Percentiles rank a stretch among this genome's conserved stretches.
phyloP scores from a whole-genome alignment of 2,113 vertebrate genomes.

The Leucoraja erinaceus region DNA sequence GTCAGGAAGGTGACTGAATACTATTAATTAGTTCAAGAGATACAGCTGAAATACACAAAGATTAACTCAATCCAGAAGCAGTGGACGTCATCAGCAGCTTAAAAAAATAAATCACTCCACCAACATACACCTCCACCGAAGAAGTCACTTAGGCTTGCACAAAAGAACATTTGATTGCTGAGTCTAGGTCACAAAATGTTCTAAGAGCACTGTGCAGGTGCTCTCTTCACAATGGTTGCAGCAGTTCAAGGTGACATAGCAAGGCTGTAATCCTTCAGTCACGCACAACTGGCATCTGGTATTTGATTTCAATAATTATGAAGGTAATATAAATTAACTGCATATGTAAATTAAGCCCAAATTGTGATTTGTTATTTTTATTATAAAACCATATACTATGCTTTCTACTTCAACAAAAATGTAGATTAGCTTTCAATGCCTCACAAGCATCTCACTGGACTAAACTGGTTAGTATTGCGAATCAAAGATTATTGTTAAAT shows the following conservation, averaged over 20 bases:
- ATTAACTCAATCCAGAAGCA: background rate
- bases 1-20: background rate
- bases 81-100: background rate
- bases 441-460: background rate
- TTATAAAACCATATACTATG: background rate
- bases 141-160: background rate
- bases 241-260: background rate
- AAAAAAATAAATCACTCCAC: background rate
- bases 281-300: background rate
- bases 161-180: too few relatives aligned
- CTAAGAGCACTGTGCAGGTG: too few relatives aligned
- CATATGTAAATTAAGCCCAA: background rate
- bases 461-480: slow-evolving; percentile 1
- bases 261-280: background rate
- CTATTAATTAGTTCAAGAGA: background rate
- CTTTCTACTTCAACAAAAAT: background rate
- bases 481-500: slow-evolving; percentile 20
- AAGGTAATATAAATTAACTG: background rate
- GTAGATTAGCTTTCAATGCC: background rate
- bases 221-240: background rate
- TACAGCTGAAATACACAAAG: background rate
- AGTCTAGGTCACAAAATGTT: too few relatives aligned
- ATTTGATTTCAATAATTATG: background rate
- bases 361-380: background rate
- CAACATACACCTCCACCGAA: background rate